phyloP scores from a whole-genome alignment of 2,797 vertebrate species.

The Sebastes cheni region DNA sequence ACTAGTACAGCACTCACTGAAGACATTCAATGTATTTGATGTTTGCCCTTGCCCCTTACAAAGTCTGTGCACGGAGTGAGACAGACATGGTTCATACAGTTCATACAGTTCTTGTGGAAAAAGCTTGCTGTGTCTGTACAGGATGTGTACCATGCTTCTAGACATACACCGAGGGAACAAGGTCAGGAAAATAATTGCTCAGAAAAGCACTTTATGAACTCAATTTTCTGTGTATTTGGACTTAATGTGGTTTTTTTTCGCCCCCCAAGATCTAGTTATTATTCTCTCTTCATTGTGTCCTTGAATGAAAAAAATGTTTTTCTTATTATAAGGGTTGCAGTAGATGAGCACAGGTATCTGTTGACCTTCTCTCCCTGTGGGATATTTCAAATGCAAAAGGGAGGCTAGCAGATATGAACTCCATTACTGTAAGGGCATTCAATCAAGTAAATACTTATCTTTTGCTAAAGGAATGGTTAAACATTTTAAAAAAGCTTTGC shows the following conservation, averaged over 20 bases:
- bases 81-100: slow-evolving; percentile 4
- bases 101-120: slow-evolving; percentile 36
- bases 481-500: background rate
- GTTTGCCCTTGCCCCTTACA: background rate
- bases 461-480: background rate
- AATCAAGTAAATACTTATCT: background rate
- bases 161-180: slow-evolving; percentile 60
- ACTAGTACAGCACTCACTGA: background rate
- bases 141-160: slow-evolving; percentile 35
- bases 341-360: background rate
- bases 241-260: background rate
- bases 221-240: background rate
- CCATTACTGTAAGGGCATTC: background rate
- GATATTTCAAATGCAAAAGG: background rate
- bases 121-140: slow-evolving; percentile 69
- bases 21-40: background rate
- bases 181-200: slow-evolving; percentile 39
- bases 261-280: background rate
- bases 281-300: background rate
- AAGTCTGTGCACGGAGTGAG: background rate
- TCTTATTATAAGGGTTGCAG: background rate
- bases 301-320: background rate
- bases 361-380: background rate
- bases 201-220: background rate
- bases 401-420: background rate